Conservation (phyloP, 2,113 vertebrate genomes). For the Erythrolamprus reginae region DNA sequence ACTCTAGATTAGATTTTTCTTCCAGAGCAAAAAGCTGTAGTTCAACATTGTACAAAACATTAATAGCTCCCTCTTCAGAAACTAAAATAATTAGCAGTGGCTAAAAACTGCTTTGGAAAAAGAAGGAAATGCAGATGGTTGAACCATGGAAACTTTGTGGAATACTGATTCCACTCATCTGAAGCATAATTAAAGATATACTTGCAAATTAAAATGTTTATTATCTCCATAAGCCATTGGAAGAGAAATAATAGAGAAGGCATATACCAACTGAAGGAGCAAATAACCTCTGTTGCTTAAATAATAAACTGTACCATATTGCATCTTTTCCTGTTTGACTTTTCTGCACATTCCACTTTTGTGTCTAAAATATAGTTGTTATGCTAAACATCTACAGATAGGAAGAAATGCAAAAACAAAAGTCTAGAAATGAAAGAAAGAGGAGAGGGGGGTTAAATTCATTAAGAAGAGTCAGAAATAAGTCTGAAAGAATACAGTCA, state of each 20-base stretch:
- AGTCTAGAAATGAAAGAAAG: background rate
- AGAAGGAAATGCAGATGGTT: conserved; percentile 13
- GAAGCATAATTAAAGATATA: background rate
- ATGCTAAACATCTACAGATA: conserved; percentile 33
- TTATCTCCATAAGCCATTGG: conserved; percentile 3
- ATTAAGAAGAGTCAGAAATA: conserved; percentile 11
- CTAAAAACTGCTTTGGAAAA: conserved; percentile 15
- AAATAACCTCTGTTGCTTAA: background rate
- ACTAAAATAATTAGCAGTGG: conserved; percentile 16
- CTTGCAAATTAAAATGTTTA: background rate
- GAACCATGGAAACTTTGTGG: conserved; percentile 41
- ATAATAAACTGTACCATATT: conserved; percentile 9
- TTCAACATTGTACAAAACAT: conserved; percentile 19
- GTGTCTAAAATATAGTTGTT: conserved; percentile 39
- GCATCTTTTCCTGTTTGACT: conserved; percentile 38
- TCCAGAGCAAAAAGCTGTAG: conserved; percentile 24
- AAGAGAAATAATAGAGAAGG: conserved; percentile 2
- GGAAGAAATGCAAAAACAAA: background rate
- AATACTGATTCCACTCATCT: conserved; percentile 12
- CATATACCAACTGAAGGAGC: conserved; percentile 18
- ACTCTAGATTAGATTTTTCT: conserved; percentile 35
- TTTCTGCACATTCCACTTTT: conserved; percentile 34
- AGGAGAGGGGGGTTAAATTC: background rate
- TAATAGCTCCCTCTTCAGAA: conserved; percentile 16
- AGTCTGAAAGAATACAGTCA: conserved; percentile 14